phyloP scores from a whole-genome alignment of 1,140 invertebrate species.

The Hormaphis cornu region DNA sequence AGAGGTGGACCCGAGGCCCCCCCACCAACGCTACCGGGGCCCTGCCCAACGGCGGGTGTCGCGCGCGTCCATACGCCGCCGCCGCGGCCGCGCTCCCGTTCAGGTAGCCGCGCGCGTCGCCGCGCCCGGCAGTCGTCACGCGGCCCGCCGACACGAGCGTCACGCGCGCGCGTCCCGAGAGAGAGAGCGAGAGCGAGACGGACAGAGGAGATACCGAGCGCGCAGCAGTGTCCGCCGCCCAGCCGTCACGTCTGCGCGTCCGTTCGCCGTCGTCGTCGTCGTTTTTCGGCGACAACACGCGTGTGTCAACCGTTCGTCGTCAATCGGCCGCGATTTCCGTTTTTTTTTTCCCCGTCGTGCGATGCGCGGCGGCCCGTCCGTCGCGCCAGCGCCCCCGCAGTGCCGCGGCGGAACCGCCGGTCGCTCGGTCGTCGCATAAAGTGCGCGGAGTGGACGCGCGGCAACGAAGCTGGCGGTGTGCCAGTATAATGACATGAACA shows the following conservation, averaged over 20 bases:
- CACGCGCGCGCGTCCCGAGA: neutral
- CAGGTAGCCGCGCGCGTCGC: conserved; percentile 11
- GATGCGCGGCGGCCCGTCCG: neutral
- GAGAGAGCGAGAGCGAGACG: no score
- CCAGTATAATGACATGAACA: conserved; percentile 36
- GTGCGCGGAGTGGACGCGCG: conserved; percentile 15
- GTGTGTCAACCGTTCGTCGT: no score
- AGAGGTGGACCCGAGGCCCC: conserved; percentile 26
- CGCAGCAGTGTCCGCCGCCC: no score
- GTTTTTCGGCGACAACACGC: neutral
- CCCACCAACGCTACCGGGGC: conserved; percentile 25
- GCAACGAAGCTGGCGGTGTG: conserved; percentile 34
- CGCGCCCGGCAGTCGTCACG: conserved; percentile 24
- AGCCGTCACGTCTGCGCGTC: neutral
- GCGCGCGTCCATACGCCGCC: neutral
- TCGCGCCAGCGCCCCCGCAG: neutral
- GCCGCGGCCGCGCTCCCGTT: conserved; percentile 12
- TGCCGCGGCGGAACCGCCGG: neutral
- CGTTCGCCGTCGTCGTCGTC: neutral
- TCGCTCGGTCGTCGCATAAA: conserved; percentile 9
- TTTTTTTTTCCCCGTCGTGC: neutral
- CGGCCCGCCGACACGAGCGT: conserved; percentile 24
- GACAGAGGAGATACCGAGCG: no score
- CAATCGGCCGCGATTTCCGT: no score
- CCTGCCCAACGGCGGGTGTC: conserved; percentile 20